A percentile compares a stretch with the other conserved stretches of the same genome.
Conservation (phyloP, 2,113 vertebrate genomes). For the Formicarius rufipectus region DNA sequence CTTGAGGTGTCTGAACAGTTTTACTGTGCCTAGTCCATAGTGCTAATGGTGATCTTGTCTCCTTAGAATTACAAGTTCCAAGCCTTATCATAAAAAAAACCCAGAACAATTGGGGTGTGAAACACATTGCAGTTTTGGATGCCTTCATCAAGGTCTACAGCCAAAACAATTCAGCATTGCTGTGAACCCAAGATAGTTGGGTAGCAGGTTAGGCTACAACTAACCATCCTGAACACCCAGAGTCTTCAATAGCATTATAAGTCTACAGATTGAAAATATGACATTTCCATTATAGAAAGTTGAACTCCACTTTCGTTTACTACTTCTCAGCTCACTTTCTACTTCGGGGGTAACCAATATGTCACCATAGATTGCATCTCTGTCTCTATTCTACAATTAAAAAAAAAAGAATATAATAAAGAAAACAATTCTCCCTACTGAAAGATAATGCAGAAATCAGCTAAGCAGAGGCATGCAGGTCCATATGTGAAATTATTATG, state of each 20-base stretch:
- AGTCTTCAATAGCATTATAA: not conserved
- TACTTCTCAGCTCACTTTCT: not conserved
- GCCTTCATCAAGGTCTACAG: not conserved
- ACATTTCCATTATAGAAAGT: not conserved
- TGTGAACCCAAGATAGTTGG: accelerated
- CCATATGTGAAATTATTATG: not conserved
- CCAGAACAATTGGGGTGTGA: not conserved
- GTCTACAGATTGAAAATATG: not conserved
- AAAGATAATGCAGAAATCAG: not conserved
- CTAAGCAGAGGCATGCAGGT: not conserved
- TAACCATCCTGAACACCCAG: not conserved
- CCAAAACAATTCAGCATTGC: not conserved
- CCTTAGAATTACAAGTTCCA: not conserved
- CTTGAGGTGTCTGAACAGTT: not conserved
- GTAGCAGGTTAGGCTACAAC: not conserved
- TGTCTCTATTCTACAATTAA: not conserved
- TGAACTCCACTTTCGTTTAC: not conserved
- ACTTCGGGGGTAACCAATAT: not conserved
- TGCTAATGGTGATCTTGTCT: not conserved
- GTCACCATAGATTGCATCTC: not conserved
- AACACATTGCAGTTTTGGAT: not conserved
- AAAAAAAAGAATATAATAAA: not conserved
- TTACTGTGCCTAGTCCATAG: not conserved
- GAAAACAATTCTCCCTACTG: not conserved
- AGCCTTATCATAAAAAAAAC: not conserved